phyloP scores from a whole-genome alignment of 1,140 invertebrate species.

The Platyscapa corneri region DNA sequence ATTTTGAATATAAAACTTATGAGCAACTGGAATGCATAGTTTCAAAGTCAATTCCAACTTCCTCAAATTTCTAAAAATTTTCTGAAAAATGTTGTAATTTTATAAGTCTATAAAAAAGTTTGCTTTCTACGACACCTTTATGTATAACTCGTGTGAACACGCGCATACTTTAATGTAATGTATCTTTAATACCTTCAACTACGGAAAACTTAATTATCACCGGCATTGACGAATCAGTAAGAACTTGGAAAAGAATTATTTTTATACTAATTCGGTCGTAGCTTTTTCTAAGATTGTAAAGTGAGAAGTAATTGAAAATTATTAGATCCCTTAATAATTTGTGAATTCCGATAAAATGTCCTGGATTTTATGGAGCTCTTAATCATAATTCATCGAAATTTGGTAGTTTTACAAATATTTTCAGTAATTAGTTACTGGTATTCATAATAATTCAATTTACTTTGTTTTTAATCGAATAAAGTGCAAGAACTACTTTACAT shows the following conservation, averaged over 20 bases:
- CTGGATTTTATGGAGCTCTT: too few relatives aligned
- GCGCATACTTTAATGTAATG: not conserved
- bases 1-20: not conserved
- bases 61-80: slow-evolving; percentile 3
- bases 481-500: too few relatives aligned
- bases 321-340: too few relatives aligned
- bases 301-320: too few relatives aligned
- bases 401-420: too few relatives aligned
- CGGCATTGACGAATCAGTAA: too few relatives aligned
- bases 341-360: too few relatives aligned
- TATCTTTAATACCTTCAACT: not conserved
- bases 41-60: not conserved
- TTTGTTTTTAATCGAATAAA: too few relatives aligned
- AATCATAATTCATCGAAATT: too few relatives aligned
- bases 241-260: not conserved
- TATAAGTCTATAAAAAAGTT: not conserved
- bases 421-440: too few relatives aligned
- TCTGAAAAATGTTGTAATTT: not conserved
- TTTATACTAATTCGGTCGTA: not conserved
- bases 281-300: too few relatives aligned
- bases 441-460: too few relatives aligned
- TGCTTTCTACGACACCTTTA: not conserved
- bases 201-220: not conserved
- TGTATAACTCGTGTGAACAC: not conserved
- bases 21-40: not conserved